Evolutionary conservation across 1,140 invertebrate genomes (phyloP), one percentile per base, ranked within the genome.

Genomic region (Megalonaias nervosa): DNA sequence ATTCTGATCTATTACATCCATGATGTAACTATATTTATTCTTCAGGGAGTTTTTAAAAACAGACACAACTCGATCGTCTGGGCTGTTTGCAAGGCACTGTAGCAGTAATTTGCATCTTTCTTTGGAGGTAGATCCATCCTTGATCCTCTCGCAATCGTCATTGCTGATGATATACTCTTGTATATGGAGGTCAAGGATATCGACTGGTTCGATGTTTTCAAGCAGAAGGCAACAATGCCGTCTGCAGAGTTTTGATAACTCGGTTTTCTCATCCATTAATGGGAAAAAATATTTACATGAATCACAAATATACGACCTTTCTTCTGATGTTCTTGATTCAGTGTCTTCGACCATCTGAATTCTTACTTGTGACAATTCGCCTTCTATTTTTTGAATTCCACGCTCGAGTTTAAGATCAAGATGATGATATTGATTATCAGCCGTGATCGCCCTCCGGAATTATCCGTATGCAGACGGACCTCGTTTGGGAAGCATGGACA

Each of bases 81-180:
- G n/a, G 19, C 64, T 31, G 15, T 12, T 66, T 66, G 64, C 26
- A 31, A 66, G n/a, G 15, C 48, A 16, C 64, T 19, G 26, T 66
- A 69, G n/a, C 6, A 69, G 12, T 15, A 55, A 3, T 23, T 23
- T 69, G 56, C 67, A 69, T 58, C 67, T 69, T 31, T 69, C 48
- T n/a, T 55, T 69, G 38, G 31, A 55, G 38, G 67, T 69, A 23
- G 23, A 23, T 5, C 56, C 31, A 14, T 21, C 31, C n/a, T 58
- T 48, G 23, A 69, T 21, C 1, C 6, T 23, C 56, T 69, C 67
- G 57, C 48, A 69, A 16, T 69, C 38, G n/a, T 69, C 13, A 48
- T 55, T n/a, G 3, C 56, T 55, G 23, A 69, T 16, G n/a, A 69
- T 58, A 21, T 21, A 48, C n/a, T 69, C 67, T 69, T 69, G 67